Base-by-base conservation (phyloP, 2,888 invertebrate genomes). In the Chrysodeixis includens region DNA sequence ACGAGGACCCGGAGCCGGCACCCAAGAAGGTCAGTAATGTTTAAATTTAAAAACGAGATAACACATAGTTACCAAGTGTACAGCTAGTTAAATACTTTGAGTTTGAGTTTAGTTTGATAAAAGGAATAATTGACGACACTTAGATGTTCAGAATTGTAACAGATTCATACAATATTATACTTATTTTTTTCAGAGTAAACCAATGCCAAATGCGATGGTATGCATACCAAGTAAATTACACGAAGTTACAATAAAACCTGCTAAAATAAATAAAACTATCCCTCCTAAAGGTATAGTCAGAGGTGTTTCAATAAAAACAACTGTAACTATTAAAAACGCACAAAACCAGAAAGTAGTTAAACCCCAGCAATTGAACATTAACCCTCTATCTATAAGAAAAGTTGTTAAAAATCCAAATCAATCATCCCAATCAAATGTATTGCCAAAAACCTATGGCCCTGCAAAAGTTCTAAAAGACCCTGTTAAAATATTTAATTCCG, bases 141-240 rank as follows among this genome's bases (percentile, higher is more conserved):
- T n/a, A 1, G n/a, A 40, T n/a, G 0, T 40, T 14, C 0, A 40
- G 2, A n/a, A 40, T 6, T 8, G 9, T 9, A 18, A 46, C 9
- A 9, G 1, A 14, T 32, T 20, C 4, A 16, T 6, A 14, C 0
- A n/a, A 40, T 30, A 26, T 26, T 26, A 18, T 53, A 1, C 7
- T 35, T 46, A 44, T 75, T 66, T 80, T 22, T 88, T 92, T 70
- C 87, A 94, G 94, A 86, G 78, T 68, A 93, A 92, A 84, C 83
- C 88, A 6, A 65, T 80, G 54, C 87, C 84, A 55, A 92, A 93
- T 86, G 90, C 91, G n/a, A 94, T 93, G 94, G 93, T 94, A 18
- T 90, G 90, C 66, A 93, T 95, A 69, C 94, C 94, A 18, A 83
- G 75, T 22, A 88, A 87, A 58, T 69, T 90, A 16, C 85, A 85